Evolutionary conservation across 2,797 vertebrate genomes (phyloP).

Genomic region (Ataeniobius toweri): DNA sequence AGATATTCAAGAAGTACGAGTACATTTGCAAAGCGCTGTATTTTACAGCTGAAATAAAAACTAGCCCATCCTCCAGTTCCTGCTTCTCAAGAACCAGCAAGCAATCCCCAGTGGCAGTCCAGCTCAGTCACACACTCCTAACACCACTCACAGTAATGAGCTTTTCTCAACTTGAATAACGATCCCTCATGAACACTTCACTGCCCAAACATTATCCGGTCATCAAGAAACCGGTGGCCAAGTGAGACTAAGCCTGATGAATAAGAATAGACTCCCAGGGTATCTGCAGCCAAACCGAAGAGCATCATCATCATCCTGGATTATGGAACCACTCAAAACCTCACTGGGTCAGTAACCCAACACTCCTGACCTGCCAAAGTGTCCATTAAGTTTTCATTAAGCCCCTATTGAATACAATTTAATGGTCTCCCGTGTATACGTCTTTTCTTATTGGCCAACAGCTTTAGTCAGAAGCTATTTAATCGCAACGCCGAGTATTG

Average conservation of each 20-base stretch:
- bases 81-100: slow-evolving; percentile 20
- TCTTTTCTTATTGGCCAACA: slow-evolving; percentile 42
- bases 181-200: slow-evolving; percentile 44
- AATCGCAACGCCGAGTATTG: slow-evolving; percentile 40
- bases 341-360: slow-evolving; percentile 35
- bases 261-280: slow-evolving; percentile 36
- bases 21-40: neutral
- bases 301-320: slow-evolving; percentile 26
- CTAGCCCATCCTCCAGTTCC: neutral
- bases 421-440: slow-evolving; percentile 24
- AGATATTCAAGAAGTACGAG: neutral
- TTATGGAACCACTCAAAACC: slow-evolving; percentile 33
- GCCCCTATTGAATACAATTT: slow-evolving; percentile 32
- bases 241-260: slow-evolving; percentile 49
- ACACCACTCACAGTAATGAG: slow-evolving; percentile 65
- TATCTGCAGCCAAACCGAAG: slow-evolving; percentile 22
- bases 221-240: slow-evolving; percentile 29
- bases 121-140: slow-evolving; percentile 29
- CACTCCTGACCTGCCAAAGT: slow-evolving; percentile 40
- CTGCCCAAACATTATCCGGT: slow-evolving; percentile 51
- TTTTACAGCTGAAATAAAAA: neutral
- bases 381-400: slow-evolving; percentile 69
- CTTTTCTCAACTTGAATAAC: slow-evolving; percentile 58
- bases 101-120: slow-evolving; percentile 17
- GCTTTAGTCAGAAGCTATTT: slow-evolving; percentile 28